These are phyloP conservation scores for Pseudopodoces humilis DNA, from an alignment of 2,113 vertebrate species.

Conservation along the genomic window DNA sequence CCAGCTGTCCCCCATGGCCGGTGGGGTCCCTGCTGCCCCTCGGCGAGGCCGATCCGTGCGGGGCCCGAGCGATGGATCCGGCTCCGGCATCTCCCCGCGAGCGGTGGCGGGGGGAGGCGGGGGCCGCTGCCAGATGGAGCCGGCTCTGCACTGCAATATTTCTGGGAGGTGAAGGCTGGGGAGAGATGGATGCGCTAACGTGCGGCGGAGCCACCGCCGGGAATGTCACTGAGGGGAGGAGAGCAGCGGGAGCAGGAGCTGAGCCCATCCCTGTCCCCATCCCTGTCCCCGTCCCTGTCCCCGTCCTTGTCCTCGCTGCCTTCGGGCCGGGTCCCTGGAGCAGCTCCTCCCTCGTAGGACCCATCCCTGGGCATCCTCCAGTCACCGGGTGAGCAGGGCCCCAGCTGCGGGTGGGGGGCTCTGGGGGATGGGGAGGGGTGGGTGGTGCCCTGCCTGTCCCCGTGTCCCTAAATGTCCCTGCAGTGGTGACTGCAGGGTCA, in stretches of 20 bases:
- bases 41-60: fast-evolving
- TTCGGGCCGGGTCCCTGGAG: neutral
- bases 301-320: neutral
- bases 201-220: conserved; percentile 19
- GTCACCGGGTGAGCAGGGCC: neutral
- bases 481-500: fast-evolving
- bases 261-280: neutral
- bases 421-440: neutral
- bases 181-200: conserved; percentile 60
- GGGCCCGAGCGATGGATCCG: neutral
- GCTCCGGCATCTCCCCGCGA: neutral
- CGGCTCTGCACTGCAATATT: conserved; percentile 51
- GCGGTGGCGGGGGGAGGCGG: conserved; percentile 10
- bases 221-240: conserved; percentile 4
- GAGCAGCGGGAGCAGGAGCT: neutral
- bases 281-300: neutral
- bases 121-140: conserved; percentile 64
- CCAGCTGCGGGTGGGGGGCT: neutral
- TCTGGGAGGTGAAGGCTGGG: conserved; percentile 64
- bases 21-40: neutral
- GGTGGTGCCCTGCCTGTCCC: neutral
- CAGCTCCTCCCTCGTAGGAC: neutral
- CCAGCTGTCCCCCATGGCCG: fast-evolving
- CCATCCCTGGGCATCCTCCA: neutral
- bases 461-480: neutral